Base-by-base conservation (phyloP, 2,113 vertebrate species). In the western clawed frog (Xenopus tropicalis) region DNA sequence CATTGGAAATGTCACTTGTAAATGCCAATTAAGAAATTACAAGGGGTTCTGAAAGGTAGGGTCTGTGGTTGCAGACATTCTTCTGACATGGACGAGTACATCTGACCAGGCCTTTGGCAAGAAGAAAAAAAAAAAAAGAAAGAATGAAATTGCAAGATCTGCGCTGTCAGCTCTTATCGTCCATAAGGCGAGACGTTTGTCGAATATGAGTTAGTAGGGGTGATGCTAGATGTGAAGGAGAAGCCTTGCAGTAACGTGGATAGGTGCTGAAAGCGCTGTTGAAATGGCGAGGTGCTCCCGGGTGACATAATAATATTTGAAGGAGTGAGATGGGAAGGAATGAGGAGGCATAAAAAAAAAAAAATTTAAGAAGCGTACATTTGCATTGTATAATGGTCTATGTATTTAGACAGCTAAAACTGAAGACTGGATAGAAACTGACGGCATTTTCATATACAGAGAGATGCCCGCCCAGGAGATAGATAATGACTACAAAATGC, bases 11-110 rank as follows among this genome's bases (percentile, higher is more conserved):
- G 90, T 90, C 90, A 93, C 88, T 89, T 87, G 88, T 86, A 93
- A 92, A 94, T 91, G 90, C 92, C 93, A 95, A 92, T 91, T 93
- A 92, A 93, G 66, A 93, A 92, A 91, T 90, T 89, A 92, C 89
- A 90, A 82, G 86, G 80, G 85, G 84, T 87, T 85, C 82, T 88
- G 86, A 92, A 92, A 91, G 88, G 87, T 86, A 88, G 83, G 81
- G 82, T 88, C 83, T 89, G 83, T 84, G 82, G 86, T 85, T 86
- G 85, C 80, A 90, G 91, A 92, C 86, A 79, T 86, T 81, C 84
- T 86, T 89, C 85, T 90, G 90, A 91, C 87, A 89, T 79, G 86
- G 80, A 77, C 81, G 79, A 89, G 86, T 90, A 87, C 89, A 84
- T 91, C 88, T 84, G 91, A 89, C 83, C 85, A 84, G 82, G 59